Percentiles rank a stretch among this genome's conserved stretches.
Conservation (phyloP, 92 coral and sea anemone genomes). For the Heliopora coerulea region DNA sequence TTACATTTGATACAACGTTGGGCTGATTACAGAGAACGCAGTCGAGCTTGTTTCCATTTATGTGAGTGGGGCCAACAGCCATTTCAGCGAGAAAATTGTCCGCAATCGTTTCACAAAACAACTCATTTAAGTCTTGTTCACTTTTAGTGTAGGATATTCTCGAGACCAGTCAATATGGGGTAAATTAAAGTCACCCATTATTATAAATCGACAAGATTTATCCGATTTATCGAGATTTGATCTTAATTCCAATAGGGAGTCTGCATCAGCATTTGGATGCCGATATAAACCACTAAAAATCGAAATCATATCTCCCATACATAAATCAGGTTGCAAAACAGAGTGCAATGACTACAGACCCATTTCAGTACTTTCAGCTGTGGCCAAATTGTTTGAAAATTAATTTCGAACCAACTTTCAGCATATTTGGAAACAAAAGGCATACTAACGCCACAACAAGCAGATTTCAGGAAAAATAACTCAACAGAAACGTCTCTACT, state of each 20-base stretch:
- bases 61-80: conserved; percentile 19
- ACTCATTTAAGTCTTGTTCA: neutral
- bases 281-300: neutral
- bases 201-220: neutral
- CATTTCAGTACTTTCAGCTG: too few species aligned
- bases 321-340: too few species aligned
- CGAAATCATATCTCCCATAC: too few species aligned
- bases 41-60: conserved; percentile 4
- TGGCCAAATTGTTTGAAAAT: too few species aligned
- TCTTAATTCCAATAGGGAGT: neutral
- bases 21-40: neutral
- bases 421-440: too few species aligned
- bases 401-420: too few species aligned
- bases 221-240: neutral
- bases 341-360: too few species aligned
- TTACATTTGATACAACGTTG: neutral
- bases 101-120: neutral
- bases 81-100: neutral
- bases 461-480: too few species aligned
- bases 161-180: conserved; percentile 26
- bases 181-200: conserved; percentile 28
- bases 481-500: too few species aligned
- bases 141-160: conserved; percentile 4
- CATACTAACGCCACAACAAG: too few species aligned
- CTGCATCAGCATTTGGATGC: neutral